Conservation (phyloP, 2,113 vertebrate species). For the Arothron firmamentum region DNA sequence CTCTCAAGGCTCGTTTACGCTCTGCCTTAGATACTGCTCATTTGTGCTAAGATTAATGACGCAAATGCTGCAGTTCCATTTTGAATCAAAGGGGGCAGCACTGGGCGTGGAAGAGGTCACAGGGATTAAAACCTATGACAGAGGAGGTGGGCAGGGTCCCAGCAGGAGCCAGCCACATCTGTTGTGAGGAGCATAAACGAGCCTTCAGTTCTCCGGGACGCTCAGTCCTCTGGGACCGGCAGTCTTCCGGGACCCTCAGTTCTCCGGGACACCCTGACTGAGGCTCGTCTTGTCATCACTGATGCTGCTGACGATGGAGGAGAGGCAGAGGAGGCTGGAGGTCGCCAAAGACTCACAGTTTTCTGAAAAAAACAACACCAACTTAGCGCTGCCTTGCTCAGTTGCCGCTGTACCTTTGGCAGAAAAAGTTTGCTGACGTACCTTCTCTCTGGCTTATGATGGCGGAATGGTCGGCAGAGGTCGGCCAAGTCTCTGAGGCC, state of each 20-base stretch:
- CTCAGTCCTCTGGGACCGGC: slow-evolving; percentile 57
- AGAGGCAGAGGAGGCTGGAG: slow-evolving; percentile 90
- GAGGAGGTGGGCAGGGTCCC: too few relatives aligned
- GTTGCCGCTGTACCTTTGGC: neutral
- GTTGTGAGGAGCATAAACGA: too few relatives aligned
- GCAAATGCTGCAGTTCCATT: too few relatives aligned
- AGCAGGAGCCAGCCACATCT: too few relatives aligned
- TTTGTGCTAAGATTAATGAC: too few relatives aligned
- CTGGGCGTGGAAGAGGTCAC: too few relatives aligned
- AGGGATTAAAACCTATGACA: too few relatives aligned
- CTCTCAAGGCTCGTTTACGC: too few relatives aligned
- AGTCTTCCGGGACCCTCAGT: slow-evolving; percentile 31
- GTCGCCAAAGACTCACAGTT: slow-evolving; percentile 80
- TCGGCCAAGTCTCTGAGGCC: slow-evolving; percentile 83
- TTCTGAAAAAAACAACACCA: slow-evolving; percentile 55
- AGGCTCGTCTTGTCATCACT: slow-evolving; percentile 81
- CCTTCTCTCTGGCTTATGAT: slow-evolving; percentile 81
- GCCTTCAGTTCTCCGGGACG: too few relatives aligned
- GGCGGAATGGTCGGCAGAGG: slow-evolving; percentile 85
- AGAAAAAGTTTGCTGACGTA: slow-evolving; percentile 46
- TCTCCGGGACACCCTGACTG: slow-evolving; percentile 49
- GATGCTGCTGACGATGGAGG: slow-evolving; percentile 97
- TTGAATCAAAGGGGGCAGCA: too few relatives aligned
- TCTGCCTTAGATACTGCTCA: too few relatives aligned
- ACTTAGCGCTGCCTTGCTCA: neutral